phyloP scores from a whole-genome alignment of 2,797 vertebrate species.

The Adelosebastes latens region DNA sequence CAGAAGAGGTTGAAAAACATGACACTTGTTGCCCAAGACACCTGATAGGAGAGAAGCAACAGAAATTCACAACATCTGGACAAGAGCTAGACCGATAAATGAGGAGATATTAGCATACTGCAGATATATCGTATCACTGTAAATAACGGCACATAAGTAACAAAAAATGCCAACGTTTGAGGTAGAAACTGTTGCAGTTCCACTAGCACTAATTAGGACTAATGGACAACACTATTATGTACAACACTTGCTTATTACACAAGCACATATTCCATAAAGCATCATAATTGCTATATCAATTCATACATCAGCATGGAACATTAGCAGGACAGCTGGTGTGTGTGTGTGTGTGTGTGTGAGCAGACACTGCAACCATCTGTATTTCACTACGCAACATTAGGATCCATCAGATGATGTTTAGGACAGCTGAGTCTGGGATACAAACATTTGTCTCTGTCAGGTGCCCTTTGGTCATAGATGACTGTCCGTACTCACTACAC shows the following conservation, averaged over 20 bases:
- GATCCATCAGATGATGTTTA: slow-evolving; percentile 43
- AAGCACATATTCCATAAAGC: not conserved
- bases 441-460: slow-evolving; percentile 27
- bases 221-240: not conserved
- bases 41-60: not conserved
- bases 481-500: slow-evolving; percentile 11
- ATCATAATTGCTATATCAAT: slow-evolving; percentile 18
- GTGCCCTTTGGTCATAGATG: not conserved
- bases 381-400: slow-evolving; percentile 51
- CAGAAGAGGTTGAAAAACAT: slow-evolving; percentile 18
- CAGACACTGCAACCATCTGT: slow-evolving; percentile 46
- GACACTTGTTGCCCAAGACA: not conserved
- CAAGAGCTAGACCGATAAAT: not conserved
- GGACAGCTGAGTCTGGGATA: slow-evolving; percentile 38
- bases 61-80: slow-evolving; percentile 2
- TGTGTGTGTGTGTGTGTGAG: not conserved
- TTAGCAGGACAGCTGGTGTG: slow-evolving; percentile 56
- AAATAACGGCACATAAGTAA: not conserved
- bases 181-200: not conserved
- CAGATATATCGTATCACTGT: not conserved
- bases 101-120: not conserved
- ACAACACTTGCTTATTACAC: not conserved
- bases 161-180: not conserved
- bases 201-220: not conserved
- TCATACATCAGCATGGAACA: slow-evolving; percentile 43